Evolutionary conservation across 2,888 invertebrate species (phyloP).

Genomic region (Julus scanicus): DNA sequence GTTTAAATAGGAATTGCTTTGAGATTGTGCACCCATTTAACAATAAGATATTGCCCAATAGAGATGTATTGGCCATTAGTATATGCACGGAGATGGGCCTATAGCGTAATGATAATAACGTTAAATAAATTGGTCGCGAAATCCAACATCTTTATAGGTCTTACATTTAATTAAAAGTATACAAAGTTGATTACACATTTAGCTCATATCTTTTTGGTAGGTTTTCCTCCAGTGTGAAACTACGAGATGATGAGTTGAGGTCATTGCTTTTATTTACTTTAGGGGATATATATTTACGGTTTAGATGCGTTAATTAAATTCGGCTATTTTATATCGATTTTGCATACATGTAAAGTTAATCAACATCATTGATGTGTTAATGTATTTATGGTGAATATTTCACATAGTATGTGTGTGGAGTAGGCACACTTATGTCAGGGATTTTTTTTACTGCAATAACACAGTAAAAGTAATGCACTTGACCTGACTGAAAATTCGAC

Average conservation of each 20-base stretch:
- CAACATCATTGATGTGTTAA: not conserved
- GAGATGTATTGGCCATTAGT: not conserved
- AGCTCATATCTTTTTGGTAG: not conserved
- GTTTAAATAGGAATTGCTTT: not conserved
- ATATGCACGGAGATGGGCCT: not conserved
- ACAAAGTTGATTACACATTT: not conserved
- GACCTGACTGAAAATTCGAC: too few species aligned
- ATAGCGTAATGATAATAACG: not conserved
- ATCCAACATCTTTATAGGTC: not conserved
- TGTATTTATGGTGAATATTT: not conserved
- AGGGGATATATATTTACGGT: not conserved
- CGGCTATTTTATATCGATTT: not conserved
- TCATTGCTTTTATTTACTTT: slow-evolving; percentile 3
- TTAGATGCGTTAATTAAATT: not conserved
- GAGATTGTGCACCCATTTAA: slow-evolving; percentile 25
- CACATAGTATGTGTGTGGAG: too few species aligned
- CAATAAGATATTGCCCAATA: not conserved
- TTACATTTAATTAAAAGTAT: slow-evolving; percentile 14
- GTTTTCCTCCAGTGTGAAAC: not conserved
- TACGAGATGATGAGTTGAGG: not conserved
- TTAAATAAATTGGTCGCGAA: not conserved
- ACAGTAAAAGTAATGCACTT: too few species aligned
- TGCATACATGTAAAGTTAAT: not conserved
- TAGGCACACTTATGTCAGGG: too few species aligned
- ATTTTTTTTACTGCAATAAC: not conserved